Conservation (phyloP, 2,888 invertebrate genomes). For the Tillus elongatus region DNA sequence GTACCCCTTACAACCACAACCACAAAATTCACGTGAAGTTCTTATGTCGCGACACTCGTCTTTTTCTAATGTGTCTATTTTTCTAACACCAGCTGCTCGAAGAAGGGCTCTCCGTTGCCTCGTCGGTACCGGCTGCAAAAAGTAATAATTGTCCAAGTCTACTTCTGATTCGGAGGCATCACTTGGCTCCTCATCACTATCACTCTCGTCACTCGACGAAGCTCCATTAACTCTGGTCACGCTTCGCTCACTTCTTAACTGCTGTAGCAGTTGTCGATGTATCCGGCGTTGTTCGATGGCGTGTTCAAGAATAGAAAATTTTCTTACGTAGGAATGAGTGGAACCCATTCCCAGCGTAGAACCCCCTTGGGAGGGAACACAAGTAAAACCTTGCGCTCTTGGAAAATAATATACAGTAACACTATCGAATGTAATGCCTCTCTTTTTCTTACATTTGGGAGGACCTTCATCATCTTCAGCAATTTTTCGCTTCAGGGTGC, state of each 20-base stretch:
- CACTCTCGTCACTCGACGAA: constrained; percentile 76
- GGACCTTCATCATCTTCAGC: constrained; percentile 43
- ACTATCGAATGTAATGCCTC: constrained; percentile 78
- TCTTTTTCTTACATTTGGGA: constrained; percentile 58
- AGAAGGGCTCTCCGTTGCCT: constrained; percentile 80
- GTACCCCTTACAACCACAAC: constrained; percentile 83
- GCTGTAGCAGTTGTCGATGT: constrained; percentile 70
- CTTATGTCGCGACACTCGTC: constrained; percentile 90
- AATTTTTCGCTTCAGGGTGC: constrained; percentile 62
- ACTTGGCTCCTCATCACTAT: constrained; percentile 75
- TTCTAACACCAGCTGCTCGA: constrained; percentile 85
- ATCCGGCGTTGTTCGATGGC: constrained; percentile 79
- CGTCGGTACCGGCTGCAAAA: constrained; percentile 86
- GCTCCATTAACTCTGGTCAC: constrained; percentile 41
- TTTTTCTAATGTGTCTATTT: constrained; percentile 88
- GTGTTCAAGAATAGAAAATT: constrained; percentile 80
- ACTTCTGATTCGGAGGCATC: constrained; percentile 75
- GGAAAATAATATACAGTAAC: constrained; percentile 95
- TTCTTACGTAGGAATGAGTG: constrained; percentile 58
- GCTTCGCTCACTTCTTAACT: constrained; percentile 57
- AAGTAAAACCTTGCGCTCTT: constrained; percentile 82
- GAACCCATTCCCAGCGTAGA: constrained; percentile 91
- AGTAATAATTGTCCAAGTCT: constrained; percentile 83
- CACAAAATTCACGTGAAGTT: constrained; percentile 85
- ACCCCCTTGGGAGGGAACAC: constrained; percentile 83